phyloP scores from a whole-genome alignment of 2,113 vertebrate species.

The Lanius ludovicianus region DNA sequence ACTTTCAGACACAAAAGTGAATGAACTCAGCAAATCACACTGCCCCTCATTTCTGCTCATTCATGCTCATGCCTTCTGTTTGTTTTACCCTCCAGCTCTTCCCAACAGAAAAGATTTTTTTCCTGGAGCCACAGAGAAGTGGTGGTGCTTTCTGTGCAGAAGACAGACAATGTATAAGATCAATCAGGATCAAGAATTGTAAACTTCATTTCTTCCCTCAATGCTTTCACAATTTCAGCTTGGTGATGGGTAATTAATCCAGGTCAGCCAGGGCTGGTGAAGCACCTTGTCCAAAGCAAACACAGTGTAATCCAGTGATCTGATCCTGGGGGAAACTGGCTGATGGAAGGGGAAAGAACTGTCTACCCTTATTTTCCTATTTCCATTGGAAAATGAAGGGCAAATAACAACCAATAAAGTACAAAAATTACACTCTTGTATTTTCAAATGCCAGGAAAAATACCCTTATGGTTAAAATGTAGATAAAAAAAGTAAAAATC shows the following conservation, averaged over 20 bases:
- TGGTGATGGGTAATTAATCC: not conserved
- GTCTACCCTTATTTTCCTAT: not conserved
- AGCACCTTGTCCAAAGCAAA: not conserved
- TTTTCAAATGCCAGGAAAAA: not conserved
- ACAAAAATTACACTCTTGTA: not conserved
- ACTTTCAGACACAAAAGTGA: not conserved
- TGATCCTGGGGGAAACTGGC: not conserved
- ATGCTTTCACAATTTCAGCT: not conserved
- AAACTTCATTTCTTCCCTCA: not conserved
- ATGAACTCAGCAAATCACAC: not conserved
- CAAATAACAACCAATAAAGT: not conserved
- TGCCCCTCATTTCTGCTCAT: not conserved
- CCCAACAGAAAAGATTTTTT: not conserved
- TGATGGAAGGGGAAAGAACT: not conserved
- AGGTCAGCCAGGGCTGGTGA: not conserved
- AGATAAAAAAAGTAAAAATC: not conserved
- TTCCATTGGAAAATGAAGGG: not conserved
- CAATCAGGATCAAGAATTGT: not conserved
- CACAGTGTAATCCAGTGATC: not conserved
- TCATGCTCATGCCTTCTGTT: not conserved
- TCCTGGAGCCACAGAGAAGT: not conserved
- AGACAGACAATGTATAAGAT: not conserved
- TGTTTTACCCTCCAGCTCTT: not conserved
- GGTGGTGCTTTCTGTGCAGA: not conserved
- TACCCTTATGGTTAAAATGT: not conserved